These are phyloP conservation scores for Rhinoderma darwinii DNA, from an alignment of 2,113 vertebrate genomes.

Conservation along the genomic window DNA sequence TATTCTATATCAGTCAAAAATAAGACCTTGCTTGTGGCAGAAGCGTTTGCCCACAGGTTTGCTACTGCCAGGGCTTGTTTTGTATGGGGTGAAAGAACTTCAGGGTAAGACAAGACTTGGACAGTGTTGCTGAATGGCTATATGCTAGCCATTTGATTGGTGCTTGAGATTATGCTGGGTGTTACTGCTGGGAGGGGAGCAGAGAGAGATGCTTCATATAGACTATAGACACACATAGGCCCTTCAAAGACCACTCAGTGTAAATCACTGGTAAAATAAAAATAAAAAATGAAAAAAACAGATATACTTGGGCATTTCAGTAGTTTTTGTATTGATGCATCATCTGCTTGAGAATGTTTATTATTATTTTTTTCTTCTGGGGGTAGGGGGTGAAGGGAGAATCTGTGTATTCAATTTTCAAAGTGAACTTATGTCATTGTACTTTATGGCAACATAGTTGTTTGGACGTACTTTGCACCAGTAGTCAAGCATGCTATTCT, in stretches of 20 bases:
- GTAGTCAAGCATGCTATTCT: neutral
- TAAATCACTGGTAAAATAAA: no score
- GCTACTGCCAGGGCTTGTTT: neutral
- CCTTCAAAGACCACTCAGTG: no score
- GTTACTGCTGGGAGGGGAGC: neutral
- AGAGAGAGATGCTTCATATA: neutral
- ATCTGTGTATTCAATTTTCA: neutral
- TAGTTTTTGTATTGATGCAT: neutral
- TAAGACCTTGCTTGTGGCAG: fast-evolving
- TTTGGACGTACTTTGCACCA: neutral
- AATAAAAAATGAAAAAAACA: no score
- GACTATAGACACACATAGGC: neutral
- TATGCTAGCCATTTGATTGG: neutral
- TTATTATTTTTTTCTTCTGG: neutral
- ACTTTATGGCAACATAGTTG: neutral
- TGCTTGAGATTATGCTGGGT: neutral
- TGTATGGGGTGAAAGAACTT: neutral
- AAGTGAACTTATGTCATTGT: neutral
- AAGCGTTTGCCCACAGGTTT: neutral
- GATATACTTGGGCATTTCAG: neutral
- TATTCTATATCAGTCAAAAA: neutral
- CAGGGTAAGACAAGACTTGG: neutral
- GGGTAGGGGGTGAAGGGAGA: neutral
- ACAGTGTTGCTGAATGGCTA: neutral
- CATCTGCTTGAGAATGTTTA: neutral